A percentile compares a stretch with the other conserved stretches of the same genome.
Conservation (phyloP, 1,140 invertebrate species). For the Ceratosolen fusciceps region DNA sequence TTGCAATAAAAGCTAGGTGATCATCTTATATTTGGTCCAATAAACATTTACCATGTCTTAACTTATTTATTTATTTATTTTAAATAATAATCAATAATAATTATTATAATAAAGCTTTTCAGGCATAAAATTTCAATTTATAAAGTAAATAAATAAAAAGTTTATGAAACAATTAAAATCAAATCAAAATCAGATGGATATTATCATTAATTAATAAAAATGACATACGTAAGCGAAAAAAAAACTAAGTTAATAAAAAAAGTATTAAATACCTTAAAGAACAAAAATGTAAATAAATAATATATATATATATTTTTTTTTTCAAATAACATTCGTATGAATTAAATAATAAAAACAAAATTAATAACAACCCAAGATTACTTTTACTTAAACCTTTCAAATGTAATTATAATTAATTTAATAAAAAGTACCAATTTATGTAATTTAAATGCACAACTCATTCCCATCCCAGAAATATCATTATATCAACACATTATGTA, state of each 20-base stretch:
- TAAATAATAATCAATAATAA: too few relatives aligned
- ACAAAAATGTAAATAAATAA: not conserved
- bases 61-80: not conserved
- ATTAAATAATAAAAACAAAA: not conserved
- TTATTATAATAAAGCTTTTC: not conserved
- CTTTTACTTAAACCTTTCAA: constrained; percentile 13
- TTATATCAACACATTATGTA: too few relatives aligned
- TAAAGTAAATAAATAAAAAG: not conserved
- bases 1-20: constrained; percentile 30
- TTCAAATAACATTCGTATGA: not conserved
- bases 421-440: too few relatives aligned
- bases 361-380: not conserved
- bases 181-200: not conserved
- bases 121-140: constrained; percentile 13
- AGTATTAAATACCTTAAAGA: not conserved
- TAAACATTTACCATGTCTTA: constrained; percentile 17
- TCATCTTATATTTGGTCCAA: constrained; percentile 30
- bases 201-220: constrained; percentile 9
- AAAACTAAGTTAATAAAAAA: not conserved
- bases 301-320: not conserved
- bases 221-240: not conserved
- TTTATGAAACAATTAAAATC: not conserved
- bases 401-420: not conserved
- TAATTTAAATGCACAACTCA: not conserved
- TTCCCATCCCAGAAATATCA: not conserved